Evolutionary conservation across 2,113 vertebrate genomes (phyloP).

Genomic region (Camelus bactrianus): DNA sequence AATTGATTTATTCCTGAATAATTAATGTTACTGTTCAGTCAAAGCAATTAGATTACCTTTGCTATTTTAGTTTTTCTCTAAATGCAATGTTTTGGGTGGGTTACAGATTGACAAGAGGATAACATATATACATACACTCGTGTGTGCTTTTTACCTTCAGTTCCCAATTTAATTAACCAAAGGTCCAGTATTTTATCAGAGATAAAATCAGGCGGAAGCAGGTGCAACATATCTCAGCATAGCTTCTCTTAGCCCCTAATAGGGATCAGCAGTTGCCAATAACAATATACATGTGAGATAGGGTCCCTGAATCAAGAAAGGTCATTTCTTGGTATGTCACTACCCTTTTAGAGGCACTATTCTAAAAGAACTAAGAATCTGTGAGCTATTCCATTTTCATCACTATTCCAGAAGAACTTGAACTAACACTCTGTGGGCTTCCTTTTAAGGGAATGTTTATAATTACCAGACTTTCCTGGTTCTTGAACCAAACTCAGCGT

Average conservation of each 20-base stretch:
- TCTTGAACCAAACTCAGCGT: constrained; percentile 59
- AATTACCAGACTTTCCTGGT: constrained; percentile 71
- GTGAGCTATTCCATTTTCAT: constrained; percentile 64
- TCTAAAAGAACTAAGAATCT: constrained; percentile 44
- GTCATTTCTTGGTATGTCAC: constrained; percentile 19
- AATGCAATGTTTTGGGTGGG: not conserved
- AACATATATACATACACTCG: not conserved
- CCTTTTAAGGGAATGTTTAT: constrained; percentile 81
- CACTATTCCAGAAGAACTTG: constrained; percentile 72
- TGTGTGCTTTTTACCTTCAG: constrained; percentile 36
- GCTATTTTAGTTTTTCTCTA: not conserved
- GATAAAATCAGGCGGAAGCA: not conserved
- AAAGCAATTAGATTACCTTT: constrained; percentile 25
- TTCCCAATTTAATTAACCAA: constrained; percentile 22
- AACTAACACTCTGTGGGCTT: constrained; percentile 62
- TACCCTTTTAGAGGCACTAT: constrained; percentile 52
- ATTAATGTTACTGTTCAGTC: constrained; percentile 9
- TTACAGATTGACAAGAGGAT: not conserved
- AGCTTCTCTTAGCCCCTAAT: not conserved
- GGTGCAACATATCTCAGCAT: not conserved
- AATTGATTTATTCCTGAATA: not conserved
- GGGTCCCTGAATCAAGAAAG: not conserved
- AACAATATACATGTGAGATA: not conserved
- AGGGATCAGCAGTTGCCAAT: constrained; percentile 40
- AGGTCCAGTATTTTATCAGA: not conserved